Evolutionary conservation across 2,113 vertebrate genomes (phyloP).

Genomic region (Pandion haliaetus): DNA sequence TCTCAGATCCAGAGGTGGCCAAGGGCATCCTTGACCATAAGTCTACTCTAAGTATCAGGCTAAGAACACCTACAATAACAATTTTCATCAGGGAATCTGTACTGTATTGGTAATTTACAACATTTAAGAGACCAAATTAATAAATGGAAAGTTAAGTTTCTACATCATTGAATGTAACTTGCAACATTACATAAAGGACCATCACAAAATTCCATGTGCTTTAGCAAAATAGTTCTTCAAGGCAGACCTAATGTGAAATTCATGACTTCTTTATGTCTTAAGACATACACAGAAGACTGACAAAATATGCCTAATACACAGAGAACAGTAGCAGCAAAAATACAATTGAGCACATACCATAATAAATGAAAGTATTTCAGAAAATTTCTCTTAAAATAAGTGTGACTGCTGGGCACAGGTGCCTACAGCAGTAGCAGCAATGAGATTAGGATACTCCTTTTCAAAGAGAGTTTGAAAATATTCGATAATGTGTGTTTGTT

Average conservation of each 20-base stretch:
- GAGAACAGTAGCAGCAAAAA: slow-evolving; percentile 35
- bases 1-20: background rate
- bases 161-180: background rate
- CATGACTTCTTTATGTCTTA: background rate
- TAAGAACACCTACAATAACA: background rate
- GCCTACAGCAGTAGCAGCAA: background rate
- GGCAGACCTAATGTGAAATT: background rate
- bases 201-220: background rate
- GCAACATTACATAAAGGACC: background rate
- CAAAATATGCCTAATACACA: background rate
- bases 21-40: background rate
- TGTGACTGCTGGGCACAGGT: background rate
- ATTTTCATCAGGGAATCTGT: background rate
- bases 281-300: background rate
- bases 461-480: background rate
- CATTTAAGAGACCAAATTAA: background rate
- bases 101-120: background rate
- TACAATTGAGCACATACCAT: background rate
- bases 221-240: background rate
- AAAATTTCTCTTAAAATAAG: background rate
- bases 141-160: background rate
- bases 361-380: slow-evolving; percentile 31
- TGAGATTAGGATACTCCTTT: background rate
- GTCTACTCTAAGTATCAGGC: background rate
- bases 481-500: background rate